Percentiles rank a stretch among this genome's conserved stretches.
phyloP scores from a whole-genome alignment of 2,797 vertebrate species.

The Danio albolineatus region DNA sequence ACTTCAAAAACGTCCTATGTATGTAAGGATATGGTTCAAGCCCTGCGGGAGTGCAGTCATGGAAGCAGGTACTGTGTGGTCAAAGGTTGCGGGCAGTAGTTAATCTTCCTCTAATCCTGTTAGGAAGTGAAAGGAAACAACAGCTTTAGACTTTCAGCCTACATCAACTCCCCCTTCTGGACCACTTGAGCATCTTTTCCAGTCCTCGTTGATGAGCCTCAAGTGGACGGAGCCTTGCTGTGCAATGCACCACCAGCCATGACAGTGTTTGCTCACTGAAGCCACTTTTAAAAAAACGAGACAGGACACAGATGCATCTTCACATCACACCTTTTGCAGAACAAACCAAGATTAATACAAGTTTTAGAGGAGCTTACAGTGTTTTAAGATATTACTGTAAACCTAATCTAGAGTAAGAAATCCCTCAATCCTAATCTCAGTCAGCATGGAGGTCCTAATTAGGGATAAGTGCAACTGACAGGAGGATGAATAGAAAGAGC shows the following conservation, averaged over 20 bases:
- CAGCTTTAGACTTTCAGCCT: background rate
- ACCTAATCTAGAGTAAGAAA: constrained; percentile 18
- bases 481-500: background rate
- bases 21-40: background rate
- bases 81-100: background rate
- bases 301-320: background rate
- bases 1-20: no score
- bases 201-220: constrained; percentile 25
- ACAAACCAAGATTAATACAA: constrained; percentile 4
- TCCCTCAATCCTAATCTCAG: constrained; percentile 8
- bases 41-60: background rate
- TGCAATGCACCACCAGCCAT: constrained; percentile 24
- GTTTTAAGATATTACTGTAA: constrained; percentile 27
- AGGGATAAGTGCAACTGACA: background rate
- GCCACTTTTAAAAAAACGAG: background rate
- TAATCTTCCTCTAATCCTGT: constrained; percentile 29
- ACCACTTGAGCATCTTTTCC: constrained; percentile 33
- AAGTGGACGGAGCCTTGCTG: constrained; percentile 24
- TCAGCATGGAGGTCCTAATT: background rate
- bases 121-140: constrained; percentile 25
- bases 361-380: background rate
- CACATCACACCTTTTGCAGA: background rate
- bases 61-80: constrained; percentile 7
- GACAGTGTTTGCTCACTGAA: constrained; percentile 4
- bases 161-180: constrained; percentile 35